phyloP scores from a whole-genome alignment of 2,888 invertebrate species.

The Zeuzera pyrina region DNA sequence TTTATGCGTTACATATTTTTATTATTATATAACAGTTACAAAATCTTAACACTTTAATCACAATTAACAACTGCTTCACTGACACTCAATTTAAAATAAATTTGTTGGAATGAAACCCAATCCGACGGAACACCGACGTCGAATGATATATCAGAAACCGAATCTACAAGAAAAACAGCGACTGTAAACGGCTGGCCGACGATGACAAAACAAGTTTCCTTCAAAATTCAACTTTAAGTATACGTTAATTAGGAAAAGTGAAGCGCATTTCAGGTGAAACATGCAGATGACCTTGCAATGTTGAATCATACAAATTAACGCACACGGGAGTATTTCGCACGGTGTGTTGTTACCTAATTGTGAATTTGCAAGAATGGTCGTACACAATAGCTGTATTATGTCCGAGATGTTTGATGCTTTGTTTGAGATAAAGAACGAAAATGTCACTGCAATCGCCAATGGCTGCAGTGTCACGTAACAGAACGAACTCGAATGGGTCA shows the following conservation, averaged over 20 bases:
- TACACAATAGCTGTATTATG: slow-evolving; percentile 6
- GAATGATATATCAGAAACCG: no score
- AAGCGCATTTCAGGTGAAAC: background rate
- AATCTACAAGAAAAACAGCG: no score
- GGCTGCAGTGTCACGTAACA: no score
- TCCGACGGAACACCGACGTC: no score
- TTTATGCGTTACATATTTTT: no score
- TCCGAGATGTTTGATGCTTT: background rate
- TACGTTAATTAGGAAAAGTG: background rate
- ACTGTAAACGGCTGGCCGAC: background rate
- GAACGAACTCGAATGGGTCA: no score
- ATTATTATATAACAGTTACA: no score
- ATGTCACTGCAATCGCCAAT: no score
- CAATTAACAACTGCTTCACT: no score
- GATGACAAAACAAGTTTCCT: background rate
- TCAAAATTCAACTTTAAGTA: background rate
- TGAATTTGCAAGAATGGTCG: slow-evolving; percentile 27
- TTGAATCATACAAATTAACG: slow-evolving; percentile 1
- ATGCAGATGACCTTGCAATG: slow-evolving; percentile 23
- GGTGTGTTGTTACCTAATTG: slow-evolving; percentile 38
- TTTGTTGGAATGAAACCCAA: no score
- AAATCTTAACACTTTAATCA: no score
- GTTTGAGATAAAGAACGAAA: slow-evolving; percentile 1
- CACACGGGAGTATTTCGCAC: slow-evolving; percentile 28
- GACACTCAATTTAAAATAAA: no score